These are phyloP conservation scores for Sebastes itinus DNA, from an alignment of 2,797 vertebrate species.

Conservation along the genomic window DNA sequence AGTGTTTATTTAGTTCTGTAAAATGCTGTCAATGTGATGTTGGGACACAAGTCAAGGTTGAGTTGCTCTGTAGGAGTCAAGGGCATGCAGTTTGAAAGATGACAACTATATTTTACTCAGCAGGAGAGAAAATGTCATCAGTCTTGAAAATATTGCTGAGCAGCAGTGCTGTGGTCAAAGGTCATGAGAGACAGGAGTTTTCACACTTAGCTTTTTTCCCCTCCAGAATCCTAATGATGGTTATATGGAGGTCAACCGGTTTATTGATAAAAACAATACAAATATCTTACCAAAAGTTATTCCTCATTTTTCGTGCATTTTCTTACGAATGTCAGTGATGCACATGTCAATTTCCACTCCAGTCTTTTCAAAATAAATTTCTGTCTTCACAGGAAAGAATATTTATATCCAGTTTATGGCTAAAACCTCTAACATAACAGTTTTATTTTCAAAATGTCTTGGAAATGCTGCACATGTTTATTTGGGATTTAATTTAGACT, in stretches of 20 bases:
- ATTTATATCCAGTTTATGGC: not conserved
- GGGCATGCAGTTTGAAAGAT: slow-evolving; percentile 31
- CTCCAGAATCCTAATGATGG: slow-evolving; percentile 10
- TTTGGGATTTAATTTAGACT: not conserved
- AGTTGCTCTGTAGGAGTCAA: slow-evolving; percentile 22
- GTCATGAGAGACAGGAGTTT: slow-evolving; percentile 4
- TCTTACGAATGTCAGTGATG: too few relatives aligned
- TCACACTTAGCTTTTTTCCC: not conserved
- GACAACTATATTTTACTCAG: slow-evolving; percentile 40
- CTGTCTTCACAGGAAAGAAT: too few relatives aligned
- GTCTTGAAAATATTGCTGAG: slow-evolving; percentile 41
- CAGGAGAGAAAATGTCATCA: slow-evolving; percentile 42
- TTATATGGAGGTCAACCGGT: slow-evolving; percentile 18
- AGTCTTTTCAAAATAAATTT: too few relatives aligned
- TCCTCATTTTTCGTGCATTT: too few relatives aligned
- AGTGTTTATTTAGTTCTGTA: slow-evolving; percentile 4
- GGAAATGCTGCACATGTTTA: not conserved
- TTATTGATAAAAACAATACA: slow-evolving; percentile 22
- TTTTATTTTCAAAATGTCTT: not conserved
- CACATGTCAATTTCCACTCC: too few relatives aligned
- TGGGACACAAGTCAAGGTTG: slow-evolving; percentile 14
- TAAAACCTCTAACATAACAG: not conserved
- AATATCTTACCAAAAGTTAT: too few relatives aligned
- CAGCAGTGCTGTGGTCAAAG: slow-evolving; percentile 35
- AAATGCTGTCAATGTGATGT: slow-evolving; percentile 1